Evolutionary conservation across 2,888 invertebrate species (phyloP).

Genomic region (Nomada ruficornis): DNA sequence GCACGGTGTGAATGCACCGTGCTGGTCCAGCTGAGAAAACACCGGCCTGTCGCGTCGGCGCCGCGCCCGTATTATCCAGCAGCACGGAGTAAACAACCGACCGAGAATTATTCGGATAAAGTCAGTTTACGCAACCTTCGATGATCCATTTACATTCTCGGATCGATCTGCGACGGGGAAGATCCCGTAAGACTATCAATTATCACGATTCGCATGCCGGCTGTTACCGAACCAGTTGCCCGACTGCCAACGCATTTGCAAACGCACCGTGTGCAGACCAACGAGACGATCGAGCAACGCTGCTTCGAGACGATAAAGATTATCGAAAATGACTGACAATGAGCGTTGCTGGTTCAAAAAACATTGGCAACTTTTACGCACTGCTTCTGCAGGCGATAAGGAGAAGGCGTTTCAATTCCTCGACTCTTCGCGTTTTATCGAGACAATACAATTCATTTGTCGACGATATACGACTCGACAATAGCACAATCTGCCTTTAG

Average conservation of each 20-base stretch:
- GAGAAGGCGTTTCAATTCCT: not conserved
- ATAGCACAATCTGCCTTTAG: not conserved
- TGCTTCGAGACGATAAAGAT: not conserved
- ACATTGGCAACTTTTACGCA: slow-evolving; percentile 8
- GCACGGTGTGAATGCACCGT: slow-evolving; percentile 64
- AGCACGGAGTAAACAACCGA: slow-evolving; percentile 25
- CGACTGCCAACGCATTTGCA: not conserved
- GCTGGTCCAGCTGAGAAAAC: slow-evolving; percentile 73
- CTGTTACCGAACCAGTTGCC: slow-evolving; percentile 11
- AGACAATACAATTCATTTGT: not conserved
- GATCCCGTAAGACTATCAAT: slow-evolving; percentile 47
- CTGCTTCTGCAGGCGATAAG: slow-evolving; percentile 4
- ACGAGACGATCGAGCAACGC: not conserved
- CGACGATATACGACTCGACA: not conserved
- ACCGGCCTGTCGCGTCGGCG: slow-evolving; percentile 40
- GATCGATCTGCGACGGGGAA: slow-evolving; percentile 27
- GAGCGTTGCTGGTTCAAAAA: slow-evolving; percentile 2
- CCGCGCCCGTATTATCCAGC: slow-evolving; percentile 51
- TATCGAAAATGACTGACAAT: not conserved
- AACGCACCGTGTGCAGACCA: not conserved
- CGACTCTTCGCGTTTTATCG: not conserved
- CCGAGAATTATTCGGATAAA: slow-evolving; percentile 21
- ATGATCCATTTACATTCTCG: not conserved
- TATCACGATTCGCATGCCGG: slow-evolving; percentile 49
- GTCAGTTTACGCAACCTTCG: not conserved